Percentiles rank a stretch among this genome's conserved stretches.
phyloP scores from a whole-genome alignment of 1,140 invertebrate species.

The Dinothrombium tinctorium region DNA sequence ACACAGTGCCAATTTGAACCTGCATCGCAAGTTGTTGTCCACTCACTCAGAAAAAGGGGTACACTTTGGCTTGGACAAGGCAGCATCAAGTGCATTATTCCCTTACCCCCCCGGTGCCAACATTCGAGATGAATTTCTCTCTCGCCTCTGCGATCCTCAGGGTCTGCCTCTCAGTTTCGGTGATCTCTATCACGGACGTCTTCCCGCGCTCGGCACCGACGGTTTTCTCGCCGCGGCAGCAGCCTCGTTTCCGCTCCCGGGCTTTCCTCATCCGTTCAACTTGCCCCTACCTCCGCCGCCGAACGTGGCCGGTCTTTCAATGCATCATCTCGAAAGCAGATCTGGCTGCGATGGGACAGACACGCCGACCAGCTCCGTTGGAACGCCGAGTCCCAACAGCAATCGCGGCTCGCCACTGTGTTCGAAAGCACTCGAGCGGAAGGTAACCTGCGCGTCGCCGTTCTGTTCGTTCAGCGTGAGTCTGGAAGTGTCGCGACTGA shows the following conservation, averaged over 20 bases:
- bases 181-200: conserved; percentile 25
- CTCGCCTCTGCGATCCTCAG: conserved; percentile 46
- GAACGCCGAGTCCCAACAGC: background rate
- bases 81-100: conserved; percentile 16
- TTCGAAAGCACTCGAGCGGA: no score
- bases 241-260: background rate
- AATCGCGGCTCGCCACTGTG: background rate
- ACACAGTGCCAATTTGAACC: conserved; percentile 70
- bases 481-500: conserved; percentile 4
- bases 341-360: no score
- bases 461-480: background rate
- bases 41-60: conserved; percentile 27
- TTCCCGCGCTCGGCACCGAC: conserved; percentile 20
- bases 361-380: background rate
- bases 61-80: conserved; percentile 19
- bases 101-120: conserved; percentile 26
- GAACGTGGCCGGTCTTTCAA: background rate
- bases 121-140: conserved; percentile 45
- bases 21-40: conserved; percentile 64
- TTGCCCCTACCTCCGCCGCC: background rate
- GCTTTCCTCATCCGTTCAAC: background rate
- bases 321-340: background rate
- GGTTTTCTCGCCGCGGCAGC: conserved; percentile 18
- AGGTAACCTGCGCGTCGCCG: background rate
- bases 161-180: conserved; percentile 26